Evolutionary conservation across 2,888 invertebrate species (phyloP).

Genomic region (Phanerotoma sp.): DNA sequence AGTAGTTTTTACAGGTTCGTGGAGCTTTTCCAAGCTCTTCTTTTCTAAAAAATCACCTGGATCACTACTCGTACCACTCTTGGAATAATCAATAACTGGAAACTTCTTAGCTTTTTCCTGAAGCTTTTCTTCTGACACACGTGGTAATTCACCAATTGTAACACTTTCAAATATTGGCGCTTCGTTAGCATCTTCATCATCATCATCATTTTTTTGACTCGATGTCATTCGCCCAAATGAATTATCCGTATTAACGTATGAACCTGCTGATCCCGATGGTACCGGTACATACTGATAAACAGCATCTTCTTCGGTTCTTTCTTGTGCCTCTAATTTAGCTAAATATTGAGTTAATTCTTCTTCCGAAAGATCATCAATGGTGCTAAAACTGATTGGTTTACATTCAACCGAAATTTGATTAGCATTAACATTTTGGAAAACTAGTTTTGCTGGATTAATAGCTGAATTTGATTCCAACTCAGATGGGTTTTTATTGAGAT

Average conservation of each 20-base stretch:
- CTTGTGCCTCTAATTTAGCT: constrained; percentile 55
- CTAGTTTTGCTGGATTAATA: constrained; percentile 12
- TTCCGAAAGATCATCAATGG: constrained; percentile 53
- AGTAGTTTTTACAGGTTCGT: constrained; percentile 35
- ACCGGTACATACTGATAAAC: constrained; percentile 33
- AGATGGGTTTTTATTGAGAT: constrained; percentile 23
- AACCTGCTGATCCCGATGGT: constrained; percentile 20
- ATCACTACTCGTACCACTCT: constrained; percentile 33
- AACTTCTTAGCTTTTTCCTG: constrained; percentile 48
- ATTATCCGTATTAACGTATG: constrained; percentile 7
- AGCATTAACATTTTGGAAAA: constrained; percentile 27
- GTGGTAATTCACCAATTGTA: constrained; percentile 45
- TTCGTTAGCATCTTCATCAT: constrained; percentile 47
- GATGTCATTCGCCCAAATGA: constrained; percentile 15
- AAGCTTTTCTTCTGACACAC: constrained; percentile 42
- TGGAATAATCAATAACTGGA: constrained; percentile 46
- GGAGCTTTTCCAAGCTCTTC: constrained; percentile 34
- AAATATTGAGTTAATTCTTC: constrained; percentile 56
- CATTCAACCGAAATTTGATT: constrained; percentile 20
- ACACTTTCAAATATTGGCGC: constrained; percentile 49
- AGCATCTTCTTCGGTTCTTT: constrained; percentile 39
- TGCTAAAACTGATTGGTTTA: constrained; percentile 45
- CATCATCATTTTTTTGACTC: constrained; percentile 35
- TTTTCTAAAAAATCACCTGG: constrained; percentile 39
- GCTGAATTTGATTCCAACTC: constrained; percentile 5